These are phyloP conservation scores for Ophion costatus DNA, from an alignment of 2,888 invertebrate genomes.

Conservation along the genomic window DNA sequence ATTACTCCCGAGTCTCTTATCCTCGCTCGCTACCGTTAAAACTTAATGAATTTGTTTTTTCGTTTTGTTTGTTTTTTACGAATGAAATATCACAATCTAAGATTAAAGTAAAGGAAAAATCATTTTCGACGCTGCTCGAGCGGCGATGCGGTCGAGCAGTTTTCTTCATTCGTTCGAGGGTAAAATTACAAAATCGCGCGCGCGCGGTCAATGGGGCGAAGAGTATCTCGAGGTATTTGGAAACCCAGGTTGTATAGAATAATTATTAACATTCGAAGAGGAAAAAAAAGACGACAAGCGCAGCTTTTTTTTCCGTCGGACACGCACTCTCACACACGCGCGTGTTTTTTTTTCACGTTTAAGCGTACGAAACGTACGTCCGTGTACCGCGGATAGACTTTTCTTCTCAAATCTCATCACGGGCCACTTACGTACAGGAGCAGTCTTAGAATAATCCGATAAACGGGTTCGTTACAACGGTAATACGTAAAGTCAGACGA, in stretches of 20 bases:
- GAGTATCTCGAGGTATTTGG: conserved; percentile 69
- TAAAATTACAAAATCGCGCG: conserved; percentile 56
- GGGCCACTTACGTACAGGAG: conserved; percentile 66
- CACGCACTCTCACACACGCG: conserved; percentile 38
- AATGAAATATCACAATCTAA: conserved; percentile 82
- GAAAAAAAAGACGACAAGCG: conserved; percentile 14
- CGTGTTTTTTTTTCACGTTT: conserved; percentile 41
- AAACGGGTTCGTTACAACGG: conserved; percentile 59
- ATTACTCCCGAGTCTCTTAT: conserved; percentile 51
- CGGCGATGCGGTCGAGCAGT: neutral
- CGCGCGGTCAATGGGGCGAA: conserved; percentile 62
- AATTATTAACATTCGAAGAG: conserved; percentile 53
- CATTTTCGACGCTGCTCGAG: conserved; percentile 24
- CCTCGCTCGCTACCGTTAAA: conserved; percentile 65
- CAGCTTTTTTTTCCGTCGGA: conserved; percentile 18
- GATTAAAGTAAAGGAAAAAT: conserved; percentile 70
- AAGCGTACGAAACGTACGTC: conserved; percentile 45
- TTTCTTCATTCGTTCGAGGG: conserved; percentile 55
- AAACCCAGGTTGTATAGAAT: conserved; percentile 68
- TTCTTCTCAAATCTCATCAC: conserved; percentile 34
- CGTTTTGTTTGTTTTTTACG: conserved; percentile 60
- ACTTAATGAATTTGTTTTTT: conserved; percentile 55
- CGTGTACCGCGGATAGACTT: conserved; percentile 18
- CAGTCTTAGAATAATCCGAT: conserved; percentile 70
- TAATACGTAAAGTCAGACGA: conserved; percentile 55